Percentiles rank a stretch among this genome's conserved stretches.
These are phyloP conservation scores for Suncus etruscus DNA, from an alignment of 2,113 vertebrate species.

Conservation along the genomic window DNA sequence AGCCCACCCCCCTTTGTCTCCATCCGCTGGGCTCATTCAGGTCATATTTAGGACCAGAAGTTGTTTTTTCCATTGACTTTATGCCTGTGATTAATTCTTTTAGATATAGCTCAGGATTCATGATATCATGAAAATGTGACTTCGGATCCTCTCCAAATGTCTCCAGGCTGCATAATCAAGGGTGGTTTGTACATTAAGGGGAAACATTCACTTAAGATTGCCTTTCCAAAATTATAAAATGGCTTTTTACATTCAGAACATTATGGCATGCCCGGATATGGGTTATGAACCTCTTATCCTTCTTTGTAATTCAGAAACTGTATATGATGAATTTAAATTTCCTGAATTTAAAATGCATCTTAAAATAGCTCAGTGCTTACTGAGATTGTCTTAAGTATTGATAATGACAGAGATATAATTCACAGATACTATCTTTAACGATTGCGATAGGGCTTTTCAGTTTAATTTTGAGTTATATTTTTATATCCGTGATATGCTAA, in stretches of 20 bases:
- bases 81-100: not conserved
- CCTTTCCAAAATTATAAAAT: slow-evolving; percentile 67
- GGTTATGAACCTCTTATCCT: slow-evolving; percentile 61
- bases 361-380: slow-evolving; percentile 60
- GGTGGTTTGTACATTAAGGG: slow-evolving; percentile 36
- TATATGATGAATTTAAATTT: slow-evolving; percentile 71
- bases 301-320: slow-evolving; percentile 62
- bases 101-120: not conserved
- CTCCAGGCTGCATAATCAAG: slow-evolving; percentile 50
- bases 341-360: slow-evolving; percentile 69
- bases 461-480: slow-evolving; percentile 28
- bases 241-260: slow-evolving; percentile 65
- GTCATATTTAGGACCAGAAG: not conserved
- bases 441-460: slow-evolving; percentile 22
- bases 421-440: slow-evolving; percentile 34
- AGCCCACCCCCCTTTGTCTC: rapidly evolving
- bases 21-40: rapidly evolving
- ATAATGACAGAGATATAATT: slow-evolving; percentile 57
- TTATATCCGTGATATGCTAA: not conserved
- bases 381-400: slow-evolving; percentile 61
- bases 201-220: slow-evolving; percentile 53
- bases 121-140: not conserved
- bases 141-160: not conserved
- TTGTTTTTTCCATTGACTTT: slow-evolving; percentile 1
- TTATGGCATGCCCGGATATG: slow-evolving; percentile 36